A percentile compares a stretch with the other conserved stretches of the same genome.
Conservation (phyloP, 2,888 invertebrate species). For the Sarcophaga caerulescens region DNA sequence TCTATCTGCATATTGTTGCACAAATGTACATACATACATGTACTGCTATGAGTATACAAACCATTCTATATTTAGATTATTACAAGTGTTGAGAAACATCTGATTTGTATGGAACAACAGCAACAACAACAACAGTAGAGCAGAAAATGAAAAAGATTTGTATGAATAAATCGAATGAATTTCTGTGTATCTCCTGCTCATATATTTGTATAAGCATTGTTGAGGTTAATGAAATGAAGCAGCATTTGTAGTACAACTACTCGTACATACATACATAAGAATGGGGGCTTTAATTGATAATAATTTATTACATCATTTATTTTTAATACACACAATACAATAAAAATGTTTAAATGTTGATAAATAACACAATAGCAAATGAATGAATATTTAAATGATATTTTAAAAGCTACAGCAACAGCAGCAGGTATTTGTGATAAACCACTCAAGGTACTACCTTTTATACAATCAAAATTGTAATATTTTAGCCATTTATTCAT, state of each 20-base stretch:
- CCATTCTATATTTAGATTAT: conserved; percentile 61
- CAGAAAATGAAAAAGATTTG: conserved; percentile 21
- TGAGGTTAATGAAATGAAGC: no score
- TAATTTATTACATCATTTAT: conserved; percentile 61
- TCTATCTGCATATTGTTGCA: neutral
- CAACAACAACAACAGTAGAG: no score
- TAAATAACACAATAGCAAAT: no score
- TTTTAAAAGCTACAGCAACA: no score
- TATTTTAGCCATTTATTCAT: no score
- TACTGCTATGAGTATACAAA: conserved; percentile 5
- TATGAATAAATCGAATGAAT: conserved; percentile 36
- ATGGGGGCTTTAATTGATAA: conserved; percentile 38
- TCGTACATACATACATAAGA: conserved; percentile 30
- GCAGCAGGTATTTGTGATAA: no score
- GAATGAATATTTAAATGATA: no score
- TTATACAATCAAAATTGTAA: no score
- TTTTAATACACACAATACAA: conserved; percentile 11
- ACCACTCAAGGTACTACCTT: no score
- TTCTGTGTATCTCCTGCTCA: conserved; percentile 3
- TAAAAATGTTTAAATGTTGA: no score
- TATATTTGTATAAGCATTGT: neutral
- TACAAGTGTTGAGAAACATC: conserved; percentile 62
- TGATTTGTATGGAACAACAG: conserved; percentile 35
- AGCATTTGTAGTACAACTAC: no score
- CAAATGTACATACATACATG: neutral